Evolutionary conservation across 2,797 vertebrate species (phyloP).

Genomic region (Muraenolepis orangiensis): DNA sequence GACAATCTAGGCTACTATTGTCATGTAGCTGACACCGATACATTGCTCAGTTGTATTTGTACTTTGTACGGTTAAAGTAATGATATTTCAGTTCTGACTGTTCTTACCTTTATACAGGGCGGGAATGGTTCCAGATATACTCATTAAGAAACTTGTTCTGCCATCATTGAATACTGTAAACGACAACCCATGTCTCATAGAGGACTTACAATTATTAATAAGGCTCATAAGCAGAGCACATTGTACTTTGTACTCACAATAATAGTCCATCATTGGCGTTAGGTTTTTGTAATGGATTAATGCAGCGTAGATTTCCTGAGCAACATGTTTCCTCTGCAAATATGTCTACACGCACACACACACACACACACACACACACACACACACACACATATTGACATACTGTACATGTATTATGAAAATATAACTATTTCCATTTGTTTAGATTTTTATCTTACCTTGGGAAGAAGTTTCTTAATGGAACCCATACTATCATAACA

Average conservation of each 20-base stretch:
- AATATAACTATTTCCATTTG: conserved; percentile 20
- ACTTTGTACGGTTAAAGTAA: no score
- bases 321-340: conserved; percentile 79
- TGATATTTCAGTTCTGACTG: neutral
- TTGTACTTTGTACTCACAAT: conserved; percentile 70
- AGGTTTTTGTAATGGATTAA: conserved; percentile 82
- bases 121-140: conserved; percentile 84
- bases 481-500: neutral
- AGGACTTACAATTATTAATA: neutral
- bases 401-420: conserved; percentile 27
- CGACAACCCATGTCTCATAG: neutral
- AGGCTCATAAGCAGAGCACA: neutral
- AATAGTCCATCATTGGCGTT: conserved; percentile 80
- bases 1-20: no score
- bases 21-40: no score
- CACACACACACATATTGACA: neutral
- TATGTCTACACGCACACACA: conserved; percentile 63
- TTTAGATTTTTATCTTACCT: conserved; percentile 50
- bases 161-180: conserved; percentile 90
- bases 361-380: neutral
- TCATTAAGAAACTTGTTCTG: conserved; percentile 79
- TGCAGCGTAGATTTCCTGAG: conserved; percentile 78
- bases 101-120: conserved; percentile 74
- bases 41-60: no score
- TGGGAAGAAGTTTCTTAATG: conserved; percentile 64